Evolutionary conservation across 2,113 vertebrate species (phyloP).

Genomic region (Pan troglodytes): DNA sequence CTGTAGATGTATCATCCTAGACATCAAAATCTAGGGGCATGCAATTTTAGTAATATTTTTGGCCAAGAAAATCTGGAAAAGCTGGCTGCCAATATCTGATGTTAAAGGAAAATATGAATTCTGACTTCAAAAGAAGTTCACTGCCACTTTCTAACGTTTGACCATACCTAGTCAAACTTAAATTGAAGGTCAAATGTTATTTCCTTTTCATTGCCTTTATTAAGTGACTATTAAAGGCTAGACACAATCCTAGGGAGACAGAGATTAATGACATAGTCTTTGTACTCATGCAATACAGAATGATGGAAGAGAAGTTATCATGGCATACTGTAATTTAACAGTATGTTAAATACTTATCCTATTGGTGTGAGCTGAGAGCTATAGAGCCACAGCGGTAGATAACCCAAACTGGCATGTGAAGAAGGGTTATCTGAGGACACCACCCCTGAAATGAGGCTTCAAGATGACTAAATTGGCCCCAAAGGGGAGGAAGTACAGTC

Average conservation of each 20-base stretch:
- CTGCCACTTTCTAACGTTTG: background rate
- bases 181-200: background rate
- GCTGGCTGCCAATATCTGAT: background rate
- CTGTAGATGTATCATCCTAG: background rate
- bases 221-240: background rate
- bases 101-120: constrained; percentile 6
- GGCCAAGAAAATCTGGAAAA: background rate
- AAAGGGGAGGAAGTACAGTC: background rate
- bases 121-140: background rate
- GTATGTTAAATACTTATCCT: background rate
- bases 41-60: background rate
- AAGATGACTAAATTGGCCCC: background rate
- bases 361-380: background rate
- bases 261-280: background rate
- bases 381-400: background rate
- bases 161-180: background rate
- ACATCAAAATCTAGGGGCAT: constrained; percentile 23
- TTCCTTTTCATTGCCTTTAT: background rate
- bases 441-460: background rate
- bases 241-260: background rate
- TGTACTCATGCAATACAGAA: too few species aligned
- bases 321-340: background rate
- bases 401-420: background rate
- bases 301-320: background rate
- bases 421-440: background rate